Base-by-base conservation (phyloP, 2,797 vertebrate genomes). In the Pseudomugil tenellus region DNA sequence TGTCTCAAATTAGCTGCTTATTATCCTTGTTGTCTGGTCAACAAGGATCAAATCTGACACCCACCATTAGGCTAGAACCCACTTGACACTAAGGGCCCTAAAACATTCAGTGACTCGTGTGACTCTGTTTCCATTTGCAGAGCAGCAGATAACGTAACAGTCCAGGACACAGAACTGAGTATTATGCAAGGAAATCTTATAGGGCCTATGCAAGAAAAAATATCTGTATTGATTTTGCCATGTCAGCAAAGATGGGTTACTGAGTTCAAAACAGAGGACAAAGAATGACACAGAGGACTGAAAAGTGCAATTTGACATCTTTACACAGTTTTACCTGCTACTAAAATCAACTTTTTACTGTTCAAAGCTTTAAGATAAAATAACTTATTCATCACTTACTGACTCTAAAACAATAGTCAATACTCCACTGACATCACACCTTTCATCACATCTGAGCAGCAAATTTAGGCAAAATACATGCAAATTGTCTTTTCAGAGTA, bases 71-170 rank as follows among this genome's bases (percentile, higher is more conserved):
- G 85, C 80, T 77, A 79, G 77, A 78, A 91, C 76, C 83, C 80
- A 93, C 77, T 91, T 92, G 93, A 94, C 91, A 92, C 91, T 81
- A 17, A 66, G 82, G 83, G 85, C 84, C 81, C 74, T 76, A 76
- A 70, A 21, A 52, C 58, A 76, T 77, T 61, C 68, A 65, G 79
- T 81, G 73, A 88, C 82, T 86, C 71, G 58, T 76, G 76, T 82
- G 86, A 71, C 81, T 87, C 70, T 64, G 61, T 91, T 92, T 92
- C 91, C 88, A 88, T 73, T 83, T 67, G 78, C 76, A 70, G 55
- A 62, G 77, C 68, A 72, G 76, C 81, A 78, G 86, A 84, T 88
- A 90, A 82, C 53, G 3, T 81, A 86, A 89, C 79, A 86, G 71
- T 75, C 72, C 41, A 74, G 79, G 63, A 80, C 84, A 80, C 69